Evolutionary conservation across 1,140 invertebrate species (phyloP).

Genomic region (Alviniconcha marisindica): DNA sequence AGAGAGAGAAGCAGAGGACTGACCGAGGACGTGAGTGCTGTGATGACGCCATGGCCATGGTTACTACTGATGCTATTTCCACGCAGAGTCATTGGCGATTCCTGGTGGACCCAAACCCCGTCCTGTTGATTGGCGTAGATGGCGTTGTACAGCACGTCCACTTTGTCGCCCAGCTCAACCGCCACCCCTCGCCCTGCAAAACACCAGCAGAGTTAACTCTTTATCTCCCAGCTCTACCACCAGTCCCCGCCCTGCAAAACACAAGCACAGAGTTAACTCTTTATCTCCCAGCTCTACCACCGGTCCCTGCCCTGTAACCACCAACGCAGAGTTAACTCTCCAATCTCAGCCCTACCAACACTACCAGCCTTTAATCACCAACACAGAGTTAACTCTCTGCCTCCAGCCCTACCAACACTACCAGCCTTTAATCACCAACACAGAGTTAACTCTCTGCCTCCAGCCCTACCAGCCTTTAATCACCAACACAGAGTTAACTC

Average conservation of each 20-base stretch:
- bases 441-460: conserved; percentile 52
- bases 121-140: conserved; percentile 65
- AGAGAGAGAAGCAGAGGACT: conserved; percentile 1
- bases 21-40: conserved; percentile 53
- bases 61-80: conserved; percentile 67
- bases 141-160: conserved; percentile 61
- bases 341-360: too few species aligned
- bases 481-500: too few species aligned
- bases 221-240: conserved; percentile 60
- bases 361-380: too few species aligned
- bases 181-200: conserved; percentile 61
- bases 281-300: conserved; percentile 61
- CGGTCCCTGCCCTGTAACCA: conserved; percentile 58
- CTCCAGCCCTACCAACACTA: too few species aligned
- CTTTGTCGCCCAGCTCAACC: conserved; percentile 60
- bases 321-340: too few species aligned
- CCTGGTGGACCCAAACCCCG: conserved; percentile 63
- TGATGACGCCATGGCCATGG: conserved; percentile 59
- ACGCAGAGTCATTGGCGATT: conserved; percentile 51
- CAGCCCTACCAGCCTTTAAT: conserved; percentile 58
- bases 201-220: conserved; percentile 45
- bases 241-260: conserved; percentile 56
- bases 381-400: too few species aligned
- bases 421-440: too few species aligned
- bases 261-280: too few species aligned